Conservation (phyloP, 2,888 invertebrate genomes). For the Smittia sp. region DNA sequence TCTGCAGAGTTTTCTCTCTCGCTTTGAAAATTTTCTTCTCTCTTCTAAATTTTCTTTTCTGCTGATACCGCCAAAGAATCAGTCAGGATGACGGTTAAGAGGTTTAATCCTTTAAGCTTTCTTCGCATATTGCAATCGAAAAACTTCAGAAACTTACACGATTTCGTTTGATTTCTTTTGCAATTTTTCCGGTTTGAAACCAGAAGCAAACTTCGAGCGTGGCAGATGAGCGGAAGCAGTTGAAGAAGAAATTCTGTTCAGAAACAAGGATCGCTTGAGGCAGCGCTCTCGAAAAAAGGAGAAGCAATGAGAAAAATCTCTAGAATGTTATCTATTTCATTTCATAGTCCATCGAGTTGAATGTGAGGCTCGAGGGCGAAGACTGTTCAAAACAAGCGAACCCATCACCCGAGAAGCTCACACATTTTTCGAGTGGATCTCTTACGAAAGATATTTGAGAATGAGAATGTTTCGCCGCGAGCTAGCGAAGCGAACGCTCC, state of each 20-base stretch:
- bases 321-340: conserved; percentile 38
- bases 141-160: too few relatives aligned
- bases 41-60: too few relatives aligned
- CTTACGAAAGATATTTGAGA: conserved; percentile 38
- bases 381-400: conserved; percentile 35
- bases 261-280: background rate
- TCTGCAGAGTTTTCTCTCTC: background rate
- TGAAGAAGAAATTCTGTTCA: background rate
- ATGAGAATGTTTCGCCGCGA: conserved; percentile 27
- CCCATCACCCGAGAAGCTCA: conserved; percentile 35
- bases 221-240: background rate
- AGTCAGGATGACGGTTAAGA: background rate
- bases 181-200: too few relatives aligned
- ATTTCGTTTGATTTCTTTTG: too few relatives aligned
- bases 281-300: background rate
- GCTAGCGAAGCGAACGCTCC: conserved; percentile 18
- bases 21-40: background rate
- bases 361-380: background rate
- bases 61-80: too few relatives aligned
- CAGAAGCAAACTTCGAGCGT: too few relatives aligned
- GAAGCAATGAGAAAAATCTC: background rate
- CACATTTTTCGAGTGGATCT: conserved; percentile 16
- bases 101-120: background rate
- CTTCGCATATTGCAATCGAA: too few relatives aligned
- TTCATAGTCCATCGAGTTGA: conserved; percentile 39